Base-by-base conservation (phyloP, 2,797 vertebrate genomes). In the Merluccius polli region DNA sequence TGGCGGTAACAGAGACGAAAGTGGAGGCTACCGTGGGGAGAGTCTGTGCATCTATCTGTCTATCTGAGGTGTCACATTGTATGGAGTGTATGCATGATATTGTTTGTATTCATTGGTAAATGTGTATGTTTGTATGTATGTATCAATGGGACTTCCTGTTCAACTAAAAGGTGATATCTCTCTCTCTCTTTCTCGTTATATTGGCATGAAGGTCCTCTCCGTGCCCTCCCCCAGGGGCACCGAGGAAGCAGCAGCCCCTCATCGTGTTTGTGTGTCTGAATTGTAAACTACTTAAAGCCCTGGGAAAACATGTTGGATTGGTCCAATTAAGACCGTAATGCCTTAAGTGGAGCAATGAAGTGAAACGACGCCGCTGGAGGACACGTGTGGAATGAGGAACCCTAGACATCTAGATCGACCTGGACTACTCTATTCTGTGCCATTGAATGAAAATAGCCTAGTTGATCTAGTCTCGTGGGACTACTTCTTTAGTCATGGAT, bases 271-370 rank as follows among this genome's bases (percentile, higher is more conserved):
- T 71, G 77, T 84, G 85, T 86, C 79, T 71, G 76, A 89, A 90
- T 89, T 83, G 85, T 93, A 91, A 94, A 93, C 81, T 82, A 81
- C 86, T 92, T 91, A 89, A 89, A 83, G 88, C 82, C 83, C 84
- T 87, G 79, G 84, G 87, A 88, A 88, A 91, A 91, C 84, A 89
- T 84, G 81, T 71, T 76, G 76, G 85, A 86, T 81, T 84, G 83
- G 82, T 82, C 83, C 85, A 92, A 89, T 92, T 93, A 90, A 87
- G 84, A 84, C 82, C 81, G 79, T 90, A 90, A 92, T 90, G 84
- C 85, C 83, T 90, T 91, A 88, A 90, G 83, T 86, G 85, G 85
- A 86, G 88, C 82, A 78, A 80, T 70, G 74, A 65, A 73, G 75
- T 75, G 81, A 69, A 89, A 82, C 84, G 85, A n/a, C n/a, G n/a